Base-by-base conservation (phyloP, 2,888 invertebrate species). In the Tetragonisca angustula region DNA sequence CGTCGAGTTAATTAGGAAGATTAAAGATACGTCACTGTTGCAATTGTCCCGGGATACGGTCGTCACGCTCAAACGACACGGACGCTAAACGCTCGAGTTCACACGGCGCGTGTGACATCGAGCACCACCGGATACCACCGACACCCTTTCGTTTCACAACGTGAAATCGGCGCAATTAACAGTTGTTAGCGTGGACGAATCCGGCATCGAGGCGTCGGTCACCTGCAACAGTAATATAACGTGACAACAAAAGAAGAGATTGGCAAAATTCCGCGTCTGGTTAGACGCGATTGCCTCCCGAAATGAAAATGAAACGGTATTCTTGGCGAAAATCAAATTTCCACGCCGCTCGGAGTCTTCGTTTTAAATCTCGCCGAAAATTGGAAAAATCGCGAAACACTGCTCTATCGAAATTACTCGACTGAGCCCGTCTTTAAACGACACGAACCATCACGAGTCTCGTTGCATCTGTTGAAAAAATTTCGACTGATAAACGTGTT, bases 191-290 rank as follows among this genome's bases (percentile, higher is more conserved):
- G 76, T 68, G 76, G 76, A 79, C 67, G 83, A 70, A 76, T 81
- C 76, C 73, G 32, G 68, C 54, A 69, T 15, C 77, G 64, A 43
- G 49, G 65, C 24, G 79, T 71, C 72, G 67, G 43, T 50, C 52
- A 82, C 76, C 88, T 89, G 87, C 54, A 88, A 88, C 83, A 88
- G 43, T 71, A 79, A 83, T 71, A 24, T 71, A 24, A 71, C 2
- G 27, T 19, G 54, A 32, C 19, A 21, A 11, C 11, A 52, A 59
- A 59, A 24, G 36, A 19, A 13, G 21, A 13, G 11, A 36, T 19
- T 21, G 21, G 32, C 19, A 19, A 19, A 64, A 9, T 24, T 24
- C 4, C 11, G 19, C 4, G 11, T 21, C 4, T 19, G 32, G 11
- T 69, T 21, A 61, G 27, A 27, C 52, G 19, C 2, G 17, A 27